Conservation (phyloP, 1,140 invertebrate genomes). For the Harpegnathos saltator region DNA sequence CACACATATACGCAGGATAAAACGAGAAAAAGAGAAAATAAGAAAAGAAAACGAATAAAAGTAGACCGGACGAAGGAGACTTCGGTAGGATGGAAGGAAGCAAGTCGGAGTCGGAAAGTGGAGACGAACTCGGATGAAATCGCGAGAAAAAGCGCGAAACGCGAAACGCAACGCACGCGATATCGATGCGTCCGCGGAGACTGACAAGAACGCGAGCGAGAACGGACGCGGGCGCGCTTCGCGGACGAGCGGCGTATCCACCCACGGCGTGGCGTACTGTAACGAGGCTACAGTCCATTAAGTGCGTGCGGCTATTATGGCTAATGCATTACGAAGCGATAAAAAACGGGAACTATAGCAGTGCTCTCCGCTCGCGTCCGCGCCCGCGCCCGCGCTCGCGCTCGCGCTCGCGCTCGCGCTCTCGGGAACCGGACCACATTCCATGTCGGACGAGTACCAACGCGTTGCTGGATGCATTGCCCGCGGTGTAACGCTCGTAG, state of each 20-base stretch:
- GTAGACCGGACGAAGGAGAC: too few species aligned
- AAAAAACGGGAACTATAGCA: constrained; percentile 79
- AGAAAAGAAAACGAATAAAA: too few species aligned
- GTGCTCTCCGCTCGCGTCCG: constrained; percentile 36
- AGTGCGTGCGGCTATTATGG: constrained; percentile 81
- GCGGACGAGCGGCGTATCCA: constrained; percentile 74
- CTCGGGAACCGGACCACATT: constrained; percentile 83
- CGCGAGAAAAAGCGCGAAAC: too few species aligned
- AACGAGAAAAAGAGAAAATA: too few species aligned
- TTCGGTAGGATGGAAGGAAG: too few species aligned
- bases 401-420: constrained; percentile 64
- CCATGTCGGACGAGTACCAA: constrained; percentile 81
- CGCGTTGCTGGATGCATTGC: constrained; percentile 77
- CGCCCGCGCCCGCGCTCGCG: constrained; percentile 33
- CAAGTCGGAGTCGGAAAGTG: too few species aligned
- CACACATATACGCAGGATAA: too few species aligned
- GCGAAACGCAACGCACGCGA: too few species aligned
- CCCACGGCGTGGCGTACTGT: constrained; percentile 81
- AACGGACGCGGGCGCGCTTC: constrained; percentile 15
- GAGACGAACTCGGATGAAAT: too few species aligned
- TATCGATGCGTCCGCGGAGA: constrained; percentile 1
- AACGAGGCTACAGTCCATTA: constrained; percentile 83
- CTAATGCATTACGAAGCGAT: constrained; percentile 80
- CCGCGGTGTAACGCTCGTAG: constrained; percentile 76
- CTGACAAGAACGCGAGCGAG: constrained; percentile 30